Conservation (phyloP, 2,888 invertebrate genomes). For the Metallyticus violacea region DNA sequence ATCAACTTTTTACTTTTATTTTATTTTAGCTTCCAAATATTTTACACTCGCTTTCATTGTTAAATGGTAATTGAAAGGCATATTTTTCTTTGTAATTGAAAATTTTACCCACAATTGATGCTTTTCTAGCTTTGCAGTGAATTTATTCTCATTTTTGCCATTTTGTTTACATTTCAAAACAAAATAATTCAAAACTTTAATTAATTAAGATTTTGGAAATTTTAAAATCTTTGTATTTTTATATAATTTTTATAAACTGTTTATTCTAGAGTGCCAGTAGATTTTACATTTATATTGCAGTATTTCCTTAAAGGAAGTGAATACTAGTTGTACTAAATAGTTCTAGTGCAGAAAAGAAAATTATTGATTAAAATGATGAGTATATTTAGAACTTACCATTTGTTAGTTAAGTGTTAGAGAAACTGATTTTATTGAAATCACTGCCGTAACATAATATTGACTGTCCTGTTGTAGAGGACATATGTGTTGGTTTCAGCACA, state of each 20-base stretch:
- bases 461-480: background rate
- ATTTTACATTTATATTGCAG: slow-evolving; percentile 8
- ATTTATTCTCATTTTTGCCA: background rate
- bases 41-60: background rate
- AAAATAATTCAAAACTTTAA: background rate
- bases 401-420: background rate
- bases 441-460: background rate
- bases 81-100: background rate
- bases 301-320: background rate
- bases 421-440: background rate
- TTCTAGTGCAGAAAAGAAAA: background rate
- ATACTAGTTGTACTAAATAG: background rate
- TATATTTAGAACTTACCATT: background rate
- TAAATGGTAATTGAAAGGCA: background rate
- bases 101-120: background rate
- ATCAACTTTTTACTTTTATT: background rate
- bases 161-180: background rate
- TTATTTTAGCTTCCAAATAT: background rate
- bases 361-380: background rate
- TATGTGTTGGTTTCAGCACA: background rate
- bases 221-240: slow-evolving; percentile 5
- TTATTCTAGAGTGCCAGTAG: slow-evolving; percentile 9
- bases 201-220: background rate
- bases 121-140: background rate
- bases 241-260: slow-evolving; percentile 16